Base-by-base conservation (phyloP, 1,140 invertebrate species). In the Aplysia californica region DNA sequence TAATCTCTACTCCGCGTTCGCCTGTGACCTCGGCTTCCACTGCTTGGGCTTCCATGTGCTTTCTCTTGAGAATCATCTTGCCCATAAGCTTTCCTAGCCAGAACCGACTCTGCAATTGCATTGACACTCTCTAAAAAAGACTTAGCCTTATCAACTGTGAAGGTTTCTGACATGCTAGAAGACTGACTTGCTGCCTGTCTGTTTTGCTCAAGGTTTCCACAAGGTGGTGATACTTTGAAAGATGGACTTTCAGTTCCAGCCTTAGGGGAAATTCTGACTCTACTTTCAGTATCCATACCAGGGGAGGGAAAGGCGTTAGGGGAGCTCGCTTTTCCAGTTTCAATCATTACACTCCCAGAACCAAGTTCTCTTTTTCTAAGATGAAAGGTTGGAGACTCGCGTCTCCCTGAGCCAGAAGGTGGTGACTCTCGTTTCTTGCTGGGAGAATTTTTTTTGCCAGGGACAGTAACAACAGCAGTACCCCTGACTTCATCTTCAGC, bases 111-210 rank as follows among this genome's bases (percentile, higher is more conserved):
- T 71, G 75, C 31, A 74, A 66, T 38, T 75, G 78, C 33, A 66
- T 26, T 75, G 15, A 75, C 21, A 66, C 59, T 75, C 35, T 68
- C 44, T 33, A 78, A 59, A 41, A 79, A 81, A n/a, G 82, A 85
- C 29, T 67, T 70, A 10, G 59, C 75, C 36, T 78, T 79, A 10
- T 83, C 83, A n/a, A 85, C 71, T 39, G 80, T 83, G 76, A 83
- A 85, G 15, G 83, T 85, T 58, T 79, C 80, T 56, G 83, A 82
- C 78, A 85, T 76, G 66, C 69, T 76, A 26, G 78, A 61, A 6
- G 55, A 39, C 18, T 38, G 56, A 5, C 33, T 68, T n/a, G 44
- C n/a, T n/a, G n/a, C n/a, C n/a, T n/a, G n/a, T n/a, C 33, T n/a
- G 26, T 21, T 65, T 36, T 35, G 21, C 20, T 35, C 31, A 29